These are phyloP conservation scores for Clinocottus analis DNA, from an alignment of 2,113 vertebrate genomes.

Conservation along the genomic window DNA sequence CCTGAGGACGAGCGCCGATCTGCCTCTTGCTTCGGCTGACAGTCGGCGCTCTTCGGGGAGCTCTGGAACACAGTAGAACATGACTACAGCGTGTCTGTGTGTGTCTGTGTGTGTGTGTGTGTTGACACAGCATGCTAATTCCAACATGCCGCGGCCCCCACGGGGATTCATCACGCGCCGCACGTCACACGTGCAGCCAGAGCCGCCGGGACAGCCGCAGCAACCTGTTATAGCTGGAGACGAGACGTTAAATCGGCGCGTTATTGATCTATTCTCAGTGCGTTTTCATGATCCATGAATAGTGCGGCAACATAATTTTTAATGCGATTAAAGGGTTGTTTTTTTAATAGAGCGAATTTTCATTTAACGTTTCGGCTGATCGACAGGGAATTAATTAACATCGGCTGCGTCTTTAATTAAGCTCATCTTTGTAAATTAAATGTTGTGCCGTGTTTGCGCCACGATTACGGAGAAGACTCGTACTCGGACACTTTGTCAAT, in stretches of 20 bases:
- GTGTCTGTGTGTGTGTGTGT: slow-evolving; percentile 32
- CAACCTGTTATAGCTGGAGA: neutral
- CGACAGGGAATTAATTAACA: neutral
- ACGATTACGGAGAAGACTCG: neutral
- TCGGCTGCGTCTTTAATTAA: neutral
- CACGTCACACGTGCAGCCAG: slow-evolving; percentile 30
- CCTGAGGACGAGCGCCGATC: slow-evolving; percentile 39
- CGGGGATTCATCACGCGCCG: slow-evolving; percentile 50
- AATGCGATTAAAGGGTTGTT: neutral
- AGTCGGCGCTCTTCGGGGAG: slow-evolving; percentile 50
- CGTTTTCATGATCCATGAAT: neutral
- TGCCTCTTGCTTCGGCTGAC: slow-evolving; percentile 46
- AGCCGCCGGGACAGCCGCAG: neutral
- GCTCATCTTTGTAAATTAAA: neutral
- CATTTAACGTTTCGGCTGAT: neutral
- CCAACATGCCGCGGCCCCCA: slow-evolving; percentile 40
- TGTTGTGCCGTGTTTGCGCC: neutral
- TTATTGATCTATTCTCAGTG: neutral
- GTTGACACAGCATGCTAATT: slow-evolving; percentile 60
- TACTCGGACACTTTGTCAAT: neutral
- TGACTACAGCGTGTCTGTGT: slow-evolving; percentile 22
- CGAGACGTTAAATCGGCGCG: neutral
- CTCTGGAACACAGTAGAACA: slow-evolving; percentile 15
- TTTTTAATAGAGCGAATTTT: neutral
- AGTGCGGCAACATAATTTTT: neutral